These are phyloP conservation scores for Cranoglanis bouderius DNA, from an alignment of 2,113 vertebrate species.

Conservation along the genomic window DNA sequence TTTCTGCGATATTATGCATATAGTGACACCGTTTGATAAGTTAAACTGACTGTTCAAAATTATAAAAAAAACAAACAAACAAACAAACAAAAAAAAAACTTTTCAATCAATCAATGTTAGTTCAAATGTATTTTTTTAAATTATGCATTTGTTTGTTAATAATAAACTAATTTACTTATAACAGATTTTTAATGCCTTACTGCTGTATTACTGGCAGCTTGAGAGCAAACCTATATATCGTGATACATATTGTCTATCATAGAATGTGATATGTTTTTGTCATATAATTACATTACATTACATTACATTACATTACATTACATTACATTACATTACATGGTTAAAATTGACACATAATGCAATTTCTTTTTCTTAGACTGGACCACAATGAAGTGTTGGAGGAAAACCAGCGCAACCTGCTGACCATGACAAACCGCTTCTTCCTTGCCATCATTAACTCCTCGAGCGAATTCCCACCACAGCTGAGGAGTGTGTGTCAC, in stretches of 20 bases:
- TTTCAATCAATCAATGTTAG: no score
- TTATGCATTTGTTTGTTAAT: not conserved
- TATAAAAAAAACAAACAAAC: no score
- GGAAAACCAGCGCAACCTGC: conserved; percentile 90
- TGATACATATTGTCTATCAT: not conserved
- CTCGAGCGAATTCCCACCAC: conserved; percentile 92
- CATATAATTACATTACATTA: not conserved
- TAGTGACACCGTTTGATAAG: not conserved
- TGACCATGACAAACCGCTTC: conserved; percentile 96
- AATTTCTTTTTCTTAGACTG: conserved; percentile 73
- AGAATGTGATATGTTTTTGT: not conserved
- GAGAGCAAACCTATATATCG: not conserved
- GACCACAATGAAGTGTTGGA: conserved; percentile 89
- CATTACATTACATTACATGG: not conserved
- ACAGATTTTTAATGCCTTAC: not conserved
- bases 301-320: not conserved
- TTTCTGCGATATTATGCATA: not conserved
- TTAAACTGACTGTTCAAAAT: not conserved
- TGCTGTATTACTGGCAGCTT: not conserved
- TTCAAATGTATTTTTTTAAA: not conserved
- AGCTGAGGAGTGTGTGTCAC: conserved; percentile 99
- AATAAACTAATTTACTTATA: not conserved
- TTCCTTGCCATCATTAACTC: conserved; percentile 95
- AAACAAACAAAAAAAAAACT: no score
- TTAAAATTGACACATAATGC: no score